phyloP scores from a whole-genome alignment of 2,888 invertebrate species.

The Nowickia ferox region DNA sequence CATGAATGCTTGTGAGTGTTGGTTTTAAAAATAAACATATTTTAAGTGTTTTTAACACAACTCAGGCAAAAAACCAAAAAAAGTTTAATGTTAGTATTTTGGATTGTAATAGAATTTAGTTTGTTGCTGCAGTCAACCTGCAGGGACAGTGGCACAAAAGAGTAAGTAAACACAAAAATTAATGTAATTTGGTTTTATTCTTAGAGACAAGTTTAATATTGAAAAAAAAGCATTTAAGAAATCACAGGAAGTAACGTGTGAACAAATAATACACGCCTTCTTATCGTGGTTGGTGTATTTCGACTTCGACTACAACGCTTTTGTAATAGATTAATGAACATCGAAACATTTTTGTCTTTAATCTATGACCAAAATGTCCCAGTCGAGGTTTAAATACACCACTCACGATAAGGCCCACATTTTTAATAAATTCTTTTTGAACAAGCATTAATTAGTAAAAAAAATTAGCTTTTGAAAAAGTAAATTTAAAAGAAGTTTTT shows the following conservation, averaged over 20 bases:
- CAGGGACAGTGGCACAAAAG: slow-evolving; percentile 25
- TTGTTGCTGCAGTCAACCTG: slow-evolving; percentile 1
- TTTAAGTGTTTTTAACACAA: slow-evolving; percentile 64
- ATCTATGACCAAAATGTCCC: too few species aligned
- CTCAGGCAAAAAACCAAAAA: slow-evolving; percentile 33
- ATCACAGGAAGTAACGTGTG: too few species aligned
- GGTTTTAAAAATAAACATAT: slow-evolving; percentile 56
- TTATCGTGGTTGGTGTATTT: too few species aligned
- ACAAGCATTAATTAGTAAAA: too few species aligned
- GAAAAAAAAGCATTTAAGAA: too few species aligned
- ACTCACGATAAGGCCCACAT: background rate
- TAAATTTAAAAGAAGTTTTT: background rate
- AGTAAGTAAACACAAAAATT: background rate
- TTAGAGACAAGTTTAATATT: background rate
- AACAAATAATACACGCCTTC: too few species aligned
- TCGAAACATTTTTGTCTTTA: too few species aligned
- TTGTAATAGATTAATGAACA: too few species aligned
- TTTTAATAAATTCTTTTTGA: background rate
- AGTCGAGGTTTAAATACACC: too few species aligned
- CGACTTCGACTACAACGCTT: too few species aligned
- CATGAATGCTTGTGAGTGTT: slow-evolving; percentile 31
- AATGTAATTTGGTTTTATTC: background rate
- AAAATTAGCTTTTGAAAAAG: background rate
- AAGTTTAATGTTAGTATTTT: slow-evolving; percentile 12
- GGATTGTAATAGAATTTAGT: slow-evolving; percentile 41